These are phyloP conservation scores for Eriosoma lanigerum DNA, from an alignment of 1,140 invertebrate genomes.

Conservation along the genomic window DNA sequence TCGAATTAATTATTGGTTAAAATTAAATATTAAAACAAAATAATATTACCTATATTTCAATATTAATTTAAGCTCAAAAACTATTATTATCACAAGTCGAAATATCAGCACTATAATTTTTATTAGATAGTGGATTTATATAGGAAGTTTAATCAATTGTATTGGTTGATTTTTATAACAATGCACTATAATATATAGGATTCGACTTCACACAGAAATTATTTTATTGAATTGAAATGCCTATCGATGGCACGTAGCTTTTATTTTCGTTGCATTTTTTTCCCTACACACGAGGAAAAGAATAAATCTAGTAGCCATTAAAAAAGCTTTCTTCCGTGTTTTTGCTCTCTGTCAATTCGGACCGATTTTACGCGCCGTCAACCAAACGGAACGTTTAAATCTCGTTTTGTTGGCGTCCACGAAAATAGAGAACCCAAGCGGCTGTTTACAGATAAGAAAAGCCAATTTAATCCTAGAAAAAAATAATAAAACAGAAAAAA, in stretches of 20 bases:
- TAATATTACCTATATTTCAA: too few relatives aligned
- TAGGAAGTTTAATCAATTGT: neutral
- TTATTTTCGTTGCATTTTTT: neutral
- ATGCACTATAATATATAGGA: neutral
- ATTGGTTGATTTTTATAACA: neutral
- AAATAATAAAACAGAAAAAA: neutral
- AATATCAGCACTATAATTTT: too few relatives aligned
- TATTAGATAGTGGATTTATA: neutral
- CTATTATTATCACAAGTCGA: too few relatives aligned
- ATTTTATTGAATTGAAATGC: neutral
- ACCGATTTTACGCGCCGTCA: conserved; percentile 41
- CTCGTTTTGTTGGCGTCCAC: conserved; percentile 6
- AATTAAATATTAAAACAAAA: too few relatives aligned
- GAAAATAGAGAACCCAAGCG: neutral
- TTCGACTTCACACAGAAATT: neutral
- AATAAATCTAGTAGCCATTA: conserved; percentile 44
- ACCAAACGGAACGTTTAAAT: conserved; percentile 49
- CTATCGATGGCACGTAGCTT: neutral
- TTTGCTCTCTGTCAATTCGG: conserved; percentile 27
- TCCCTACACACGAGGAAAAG: neutral
- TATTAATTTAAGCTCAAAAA: too few relatives aligned
- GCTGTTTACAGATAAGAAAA: conserved; percentile 25
- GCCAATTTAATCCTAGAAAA: conserved; percentile 7
- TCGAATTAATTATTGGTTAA: too few relatives aligned
- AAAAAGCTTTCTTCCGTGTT: conserved; percentile 19